phyloP scores from a whole-genome alignment of 2,113 vertebrate species.

The Leiothrix lutea region DNA sequence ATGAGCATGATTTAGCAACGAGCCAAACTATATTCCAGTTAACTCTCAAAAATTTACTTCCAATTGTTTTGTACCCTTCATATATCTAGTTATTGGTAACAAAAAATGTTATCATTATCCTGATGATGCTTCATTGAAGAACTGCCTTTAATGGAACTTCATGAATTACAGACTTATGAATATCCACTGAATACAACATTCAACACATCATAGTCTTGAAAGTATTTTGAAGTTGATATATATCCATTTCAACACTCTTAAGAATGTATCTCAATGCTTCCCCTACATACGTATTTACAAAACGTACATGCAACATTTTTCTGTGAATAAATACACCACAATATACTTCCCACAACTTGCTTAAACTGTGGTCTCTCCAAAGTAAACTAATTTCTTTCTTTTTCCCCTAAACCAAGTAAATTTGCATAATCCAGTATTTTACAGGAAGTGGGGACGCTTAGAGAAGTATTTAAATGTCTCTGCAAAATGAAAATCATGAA shows the following conservation, averaged over 20 bases:
- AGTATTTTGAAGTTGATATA: background rate
- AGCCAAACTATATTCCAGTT: background rate
- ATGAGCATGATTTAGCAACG: background rate
- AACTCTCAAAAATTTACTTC: background rate
- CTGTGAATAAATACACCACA: background rate
- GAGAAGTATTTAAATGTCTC: background rate
- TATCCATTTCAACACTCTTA: background rate
- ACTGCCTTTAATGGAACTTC: background rate
- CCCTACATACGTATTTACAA: background rate
- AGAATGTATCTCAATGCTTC: background rate
- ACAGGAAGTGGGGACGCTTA: background rate
- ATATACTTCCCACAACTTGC: background rate
- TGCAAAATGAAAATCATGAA: background rate
- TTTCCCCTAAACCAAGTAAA: background rate
- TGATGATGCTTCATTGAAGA: background rate
- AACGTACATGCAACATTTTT: background rate
- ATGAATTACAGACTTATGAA: background rate
- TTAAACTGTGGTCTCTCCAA: background rate
- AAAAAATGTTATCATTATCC: background rate
- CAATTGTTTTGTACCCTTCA: background rate
- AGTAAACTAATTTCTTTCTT: background rate
- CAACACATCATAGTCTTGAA: background rate
- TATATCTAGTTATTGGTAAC: background rate
- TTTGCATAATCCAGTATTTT: background rate
- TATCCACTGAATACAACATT: background rate